These are phyloP conservation scores for Pomatorhinus ruficollis DNA, from an alignment of 2,113 vertebrate species.

Conservation along the genomic window DNA sequence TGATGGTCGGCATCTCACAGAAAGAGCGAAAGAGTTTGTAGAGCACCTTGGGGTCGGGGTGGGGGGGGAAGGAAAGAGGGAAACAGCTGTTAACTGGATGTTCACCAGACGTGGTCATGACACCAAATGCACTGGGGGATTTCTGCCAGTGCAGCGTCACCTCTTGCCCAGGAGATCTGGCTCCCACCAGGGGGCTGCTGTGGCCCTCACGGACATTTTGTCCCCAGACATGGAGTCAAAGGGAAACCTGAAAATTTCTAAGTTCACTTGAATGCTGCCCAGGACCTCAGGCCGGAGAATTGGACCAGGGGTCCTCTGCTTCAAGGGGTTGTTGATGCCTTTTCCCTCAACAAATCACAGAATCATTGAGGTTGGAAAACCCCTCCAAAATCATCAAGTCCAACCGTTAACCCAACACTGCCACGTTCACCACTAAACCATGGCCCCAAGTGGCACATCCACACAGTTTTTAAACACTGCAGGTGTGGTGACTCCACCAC, in stretches of 20 bases:
- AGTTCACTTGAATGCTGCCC: too few relatives aligned
- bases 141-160: background rate
- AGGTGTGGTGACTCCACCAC: background rate
- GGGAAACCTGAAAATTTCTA: too few relatives aligned
- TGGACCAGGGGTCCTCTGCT: too few relatives aligned
- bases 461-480: accelerated
- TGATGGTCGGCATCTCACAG: conserved; percentile 77
- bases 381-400: background rate
- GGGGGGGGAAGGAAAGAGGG: background rate
- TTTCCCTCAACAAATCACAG: background rate
- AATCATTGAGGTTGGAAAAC: background rate
- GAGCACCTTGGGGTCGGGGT: conserved; percentile 77
- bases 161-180: background rate
- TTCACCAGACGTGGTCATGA: background rate
- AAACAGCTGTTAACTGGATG: background rate
- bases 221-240: too few relatives aligned
- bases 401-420: background rate
- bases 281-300: too few relatives aligned
- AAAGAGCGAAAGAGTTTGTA: conserved; percentile 85
- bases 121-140: accelerated
- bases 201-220: too few relatives aligned
- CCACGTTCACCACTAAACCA: background rate
- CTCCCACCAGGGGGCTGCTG: too few relatives aligned
- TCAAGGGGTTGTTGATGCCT: too few relatives aligned
- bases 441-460: background rate